Evolutionary conservation across 64 coral and sea anemone genomes (phyloP).

Genomic region (Montipora sp.): DNA sequence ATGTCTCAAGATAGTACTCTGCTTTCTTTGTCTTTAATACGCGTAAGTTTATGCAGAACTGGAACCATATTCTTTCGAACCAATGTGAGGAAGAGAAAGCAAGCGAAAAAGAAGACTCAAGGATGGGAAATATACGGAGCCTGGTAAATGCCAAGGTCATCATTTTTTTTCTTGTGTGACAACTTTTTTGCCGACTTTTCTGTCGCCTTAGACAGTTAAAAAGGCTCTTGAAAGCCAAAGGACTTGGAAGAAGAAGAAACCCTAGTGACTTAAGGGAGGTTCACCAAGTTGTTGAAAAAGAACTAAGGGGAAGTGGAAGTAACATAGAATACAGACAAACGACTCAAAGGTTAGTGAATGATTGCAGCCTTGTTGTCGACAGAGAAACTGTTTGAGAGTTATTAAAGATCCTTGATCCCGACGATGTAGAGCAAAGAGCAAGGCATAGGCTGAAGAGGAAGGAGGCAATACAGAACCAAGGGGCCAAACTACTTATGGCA

Average conservation of each 20-base stretch:
- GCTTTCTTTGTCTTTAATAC: no score
- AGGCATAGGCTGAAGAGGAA: not conserved
- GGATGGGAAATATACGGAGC: not conserved
- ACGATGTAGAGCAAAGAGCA: conserved; percentile 6
- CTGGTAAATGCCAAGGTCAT: not conserved
- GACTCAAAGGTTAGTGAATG: not conserved
- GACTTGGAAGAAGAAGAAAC: conserved; percentile 39
- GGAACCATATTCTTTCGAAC: no score
- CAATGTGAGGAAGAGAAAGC: no score
- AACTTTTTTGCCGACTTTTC: not conserved
- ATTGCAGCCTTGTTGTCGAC: conserved; percentile 9
- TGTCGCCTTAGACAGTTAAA: conserved; percentile 24
- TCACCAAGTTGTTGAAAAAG: not conserved
- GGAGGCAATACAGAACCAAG: conserved; percentile 14
- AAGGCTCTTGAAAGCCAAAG: conserved; percentile 29
- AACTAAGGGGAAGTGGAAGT: conserved; percentile 42
- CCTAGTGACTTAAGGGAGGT: not conserved
- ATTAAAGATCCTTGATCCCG: conserved; percentile 24
- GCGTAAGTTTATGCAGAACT: no score
- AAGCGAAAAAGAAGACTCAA: no score
- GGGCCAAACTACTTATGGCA: conserved; percentile 29
- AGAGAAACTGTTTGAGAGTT: conserved; percentile 27
- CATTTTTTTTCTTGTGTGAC: not conserved
- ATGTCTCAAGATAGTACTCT: no score
- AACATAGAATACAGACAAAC: conserved; percentile 45